These are phyloP conservation scores for Strongylocentrotus purpuratus DNA, from an alignment of 35 echinoderm and acorn worm genomes.

Conservation along the genomic window DNA sequence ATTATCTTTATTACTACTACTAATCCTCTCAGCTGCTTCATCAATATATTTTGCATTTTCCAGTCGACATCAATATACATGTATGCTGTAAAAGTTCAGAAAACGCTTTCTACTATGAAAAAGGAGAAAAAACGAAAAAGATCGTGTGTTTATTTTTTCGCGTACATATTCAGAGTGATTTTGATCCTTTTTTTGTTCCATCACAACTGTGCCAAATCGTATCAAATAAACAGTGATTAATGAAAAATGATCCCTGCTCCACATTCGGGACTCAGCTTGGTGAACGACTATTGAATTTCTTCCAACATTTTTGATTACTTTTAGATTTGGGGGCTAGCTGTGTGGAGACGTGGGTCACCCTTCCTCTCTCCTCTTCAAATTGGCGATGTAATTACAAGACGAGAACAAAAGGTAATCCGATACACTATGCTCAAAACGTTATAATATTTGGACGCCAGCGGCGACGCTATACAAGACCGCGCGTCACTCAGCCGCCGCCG, in stretches of 20 bases:
- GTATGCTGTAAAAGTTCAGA: no score
- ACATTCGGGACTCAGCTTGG: neutral
- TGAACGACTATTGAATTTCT: neutral
- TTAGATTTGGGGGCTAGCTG: neutral
- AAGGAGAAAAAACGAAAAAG: no score
- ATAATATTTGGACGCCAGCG: slow-evolving; percentile 17
- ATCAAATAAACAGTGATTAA: slow-evolving; percentile 19
- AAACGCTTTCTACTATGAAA: no score
- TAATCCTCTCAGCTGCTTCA: neutral
- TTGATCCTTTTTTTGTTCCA: neutral
- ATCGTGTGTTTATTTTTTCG: no score
- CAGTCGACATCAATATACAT: no score
- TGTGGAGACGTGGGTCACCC: neutral
- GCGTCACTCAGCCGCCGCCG: neutral
- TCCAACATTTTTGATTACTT: neutral
- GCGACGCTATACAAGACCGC: neutral
- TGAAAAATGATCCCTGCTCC: neutral
- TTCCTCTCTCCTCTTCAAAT: slow-evolving; percentile 14
- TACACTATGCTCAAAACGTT: slow-evolving; percentile 28
- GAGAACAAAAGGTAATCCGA: slow-evolving; percentile 34
- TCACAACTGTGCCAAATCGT: neutral
- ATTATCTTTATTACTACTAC: neutral
- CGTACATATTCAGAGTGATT: neutral
- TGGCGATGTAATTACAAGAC: slow-evolving; percentile 30
- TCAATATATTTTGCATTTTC: no score